Percentiles rank a stretch among this genome's conserved stretches.
Evolutionary conservation across 2,113 vertebrate genomes (phyloP).

Genomic region (Megaceryle maxima): DNA sequence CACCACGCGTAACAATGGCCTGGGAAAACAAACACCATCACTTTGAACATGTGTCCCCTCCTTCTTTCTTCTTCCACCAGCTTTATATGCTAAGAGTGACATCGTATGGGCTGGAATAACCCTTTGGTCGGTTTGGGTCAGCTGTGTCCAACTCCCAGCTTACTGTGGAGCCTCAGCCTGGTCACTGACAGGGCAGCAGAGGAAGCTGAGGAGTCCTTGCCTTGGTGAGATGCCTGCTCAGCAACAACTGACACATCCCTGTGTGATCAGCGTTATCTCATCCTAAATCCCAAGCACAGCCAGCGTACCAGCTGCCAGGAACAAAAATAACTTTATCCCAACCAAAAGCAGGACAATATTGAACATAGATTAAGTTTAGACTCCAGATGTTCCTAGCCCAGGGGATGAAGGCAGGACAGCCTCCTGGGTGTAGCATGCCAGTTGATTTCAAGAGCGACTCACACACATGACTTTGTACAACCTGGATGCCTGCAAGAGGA

Average conservation of each 20-base stretch:
- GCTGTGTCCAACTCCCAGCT: not conserved
- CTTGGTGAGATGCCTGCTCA: not conserved
- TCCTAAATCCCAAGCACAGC: not conserved
- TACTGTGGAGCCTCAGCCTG: not conserved
- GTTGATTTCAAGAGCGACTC: not conserved
- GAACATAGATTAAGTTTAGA: too few species aligned
- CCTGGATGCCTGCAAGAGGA: not conserved
- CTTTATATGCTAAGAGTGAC: not conserved
- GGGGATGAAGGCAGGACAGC: not conserved
- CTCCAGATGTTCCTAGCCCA: not conserved
- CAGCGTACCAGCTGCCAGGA: too few species aligned
- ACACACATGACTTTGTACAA: rapidly evolving
- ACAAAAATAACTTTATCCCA: not conserved
- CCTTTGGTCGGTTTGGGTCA: not conserved
- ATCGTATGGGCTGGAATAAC: not conserved
- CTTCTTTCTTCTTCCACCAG: too few species aligned
- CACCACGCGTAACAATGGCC: too few species aligned
- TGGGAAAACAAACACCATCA: too few species aligned
- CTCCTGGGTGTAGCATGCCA: not conserved
- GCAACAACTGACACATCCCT: not conserved
- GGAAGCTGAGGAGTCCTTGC: not conserved
- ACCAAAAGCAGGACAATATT: not conserved
- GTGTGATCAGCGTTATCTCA: not conserved
- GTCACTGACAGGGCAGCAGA: not conserved
- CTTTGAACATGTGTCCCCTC: too few species aligned